A percentile compares a stretch with the other conserved stretches of the same genome.
Evolutionary conservation across 2,113 vertebrate species (phyloP).

Genomic region (Cromileptes altivelis): DNA sequence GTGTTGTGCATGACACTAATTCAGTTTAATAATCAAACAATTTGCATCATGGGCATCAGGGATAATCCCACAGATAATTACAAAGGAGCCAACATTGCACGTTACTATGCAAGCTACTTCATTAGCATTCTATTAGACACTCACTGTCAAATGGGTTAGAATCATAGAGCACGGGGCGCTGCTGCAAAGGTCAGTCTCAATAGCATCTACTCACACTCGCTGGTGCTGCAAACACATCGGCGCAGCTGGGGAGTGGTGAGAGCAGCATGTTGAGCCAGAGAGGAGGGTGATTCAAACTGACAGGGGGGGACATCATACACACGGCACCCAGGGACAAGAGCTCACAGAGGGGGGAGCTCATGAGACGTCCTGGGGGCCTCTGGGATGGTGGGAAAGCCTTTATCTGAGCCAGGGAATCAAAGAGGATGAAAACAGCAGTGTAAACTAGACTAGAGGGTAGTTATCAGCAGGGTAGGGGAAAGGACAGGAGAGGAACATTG

Average conservation of each 20-base stretch:
- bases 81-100: conserved; percentile 29
- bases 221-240: conserved; percentile 60
- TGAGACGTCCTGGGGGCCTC: conserved; percentile 52
- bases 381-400: conserved; percentile 67
- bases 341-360: conserved; percentile 52
- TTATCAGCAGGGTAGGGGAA: conserved; percentile 36
- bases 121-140: conserved; percentile 73
- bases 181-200: conserved; percentile 75
- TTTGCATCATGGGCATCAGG: conserved; percentile 53
- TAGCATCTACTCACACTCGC: conserved; percentile 63
- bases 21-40: conserved; percentile 69
- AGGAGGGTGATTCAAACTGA: conserved; percentile 66
- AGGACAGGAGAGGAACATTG: conserved; percentile 34
- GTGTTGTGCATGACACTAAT: conserved; percentile 51
- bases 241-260: conserved; percentile 65
- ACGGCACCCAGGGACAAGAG: conserved; percentile 46
- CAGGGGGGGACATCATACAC: conserved; percentile 46
- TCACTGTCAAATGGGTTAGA: conserved; percentile 76
- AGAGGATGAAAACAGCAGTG: conserved; percentile 53
- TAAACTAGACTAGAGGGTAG: conserved; percentile 53
- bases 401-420: conserved; percentile 68
- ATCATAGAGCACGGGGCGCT: conserved; percentile 64
- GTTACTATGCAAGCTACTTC: conserved; percentile 48
- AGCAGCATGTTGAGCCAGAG: conserved; percentile 56
- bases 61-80: conserved; percentile 62